Percentiles rank a stretch among this genome's conserved stretches.
phyloP scores from a whole-genome alignment of 2,888 invertebrate genomes.

The Himalopsyche japonica region DNA sequence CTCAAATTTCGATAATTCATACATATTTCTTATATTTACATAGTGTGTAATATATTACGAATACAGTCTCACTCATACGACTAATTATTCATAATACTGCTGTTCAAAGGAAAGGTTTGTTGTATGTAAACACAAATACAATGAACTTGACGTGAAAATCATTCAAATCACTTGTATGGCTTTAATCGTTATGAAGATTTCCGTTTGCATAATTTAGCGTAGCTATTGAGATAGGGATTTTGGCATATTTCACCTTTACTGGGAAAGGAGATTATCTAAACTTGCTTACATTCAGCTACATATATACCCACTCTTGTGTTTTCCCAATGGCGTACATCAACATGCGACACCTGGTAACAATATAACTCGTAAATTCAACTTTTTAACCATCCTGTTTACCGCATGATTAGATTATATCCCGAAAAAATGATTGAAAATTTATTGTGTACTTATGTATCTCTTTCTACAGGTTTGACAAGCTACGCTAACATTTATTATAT shows the following conservation, averaged over 20 bases:
- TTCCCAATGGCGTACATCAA: neutral
- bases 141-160: neutral
- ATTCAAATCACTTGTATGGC: neutral
- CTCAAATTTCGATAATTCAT: no score
- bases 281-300: neutral
- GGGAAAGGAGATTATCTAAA: neutral
- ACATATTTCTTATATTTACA: no score
- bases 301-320: neutral
- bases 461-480: no score
- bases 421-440: no score
- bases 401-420: no score
- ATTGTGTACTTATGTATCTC: no score
- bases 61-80: neutral
- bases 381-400: no score
- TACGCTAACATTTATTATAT: no score
- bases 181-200: neutral
- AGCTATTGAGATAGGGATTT: neutral
- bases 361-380: no score
- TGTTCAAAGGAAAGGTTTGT: neutral
- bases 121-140: neutral
- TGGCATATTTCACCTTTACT: neutral
- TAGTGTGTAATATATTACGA: no score
- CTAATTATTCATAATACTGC: neutral
- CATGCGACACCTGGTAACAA: no score
- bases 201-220: neutral